phyloP scores from a whole-genome alignment of 1,140 invertebrate genomes.

The Holotrichia oblita region DNA sequence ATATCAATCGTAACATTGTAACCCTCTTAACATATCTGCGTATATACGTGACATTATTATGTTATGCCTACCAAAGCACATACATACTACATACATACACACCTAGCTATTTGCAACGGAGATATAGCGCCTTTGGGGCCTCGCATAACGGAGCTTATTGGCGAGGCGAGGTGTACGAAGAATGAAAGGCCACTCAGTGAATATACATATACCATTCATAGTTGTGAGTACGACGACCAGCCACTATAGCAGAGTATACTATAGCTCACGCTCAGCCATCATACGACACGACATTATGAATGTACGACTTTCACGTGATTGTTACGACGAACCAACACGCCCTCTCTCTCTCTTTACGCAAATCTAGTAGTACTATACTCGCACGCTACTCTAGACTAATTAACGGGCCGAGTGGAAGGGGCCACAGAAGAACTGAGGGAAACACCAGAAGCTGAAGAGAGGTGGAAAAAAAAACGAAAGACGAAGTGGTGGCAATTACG shows the following conservation, averaged over 20 bases:
- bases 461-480: not conserved
- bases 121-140: not conserved
- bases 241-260: no score
- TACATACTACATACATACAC: not conserved
- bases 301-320: slow-evolving; percentile 23
- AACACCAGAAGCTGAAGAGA: not conserved
- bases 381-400: slow-evolving; percentile 28
- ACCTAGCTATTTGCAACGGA: not conserved
- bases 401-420: slow-evolving; percentile 3
- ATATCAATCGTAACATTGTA: not conserved
- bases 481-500: not conserved
- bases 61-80: not conserved
- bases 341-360: not conserved
- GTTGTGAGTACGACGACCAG: not conserved
- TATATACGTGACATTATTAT: not conserved
- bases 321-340: no score
- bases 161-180: not conserved
- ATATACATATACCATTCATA: not conserved
- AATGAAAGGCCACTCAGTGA: not conserved
- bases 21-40: not conserved
- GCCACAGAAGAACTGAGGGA: slow-evolving; percentile 1
- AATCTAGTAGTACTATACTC: slow-evolving; percentile 29
- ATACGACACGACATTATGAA: slow-evolving; percentile 31
- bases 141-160: not conserved
- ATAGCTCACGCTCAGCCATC: not conserved